These are phyloP conservation scores for Esperia sulphurella DNA, from an alignment of 2,888 invertebrate genomes.

Conservation along the genomic window DNA sequence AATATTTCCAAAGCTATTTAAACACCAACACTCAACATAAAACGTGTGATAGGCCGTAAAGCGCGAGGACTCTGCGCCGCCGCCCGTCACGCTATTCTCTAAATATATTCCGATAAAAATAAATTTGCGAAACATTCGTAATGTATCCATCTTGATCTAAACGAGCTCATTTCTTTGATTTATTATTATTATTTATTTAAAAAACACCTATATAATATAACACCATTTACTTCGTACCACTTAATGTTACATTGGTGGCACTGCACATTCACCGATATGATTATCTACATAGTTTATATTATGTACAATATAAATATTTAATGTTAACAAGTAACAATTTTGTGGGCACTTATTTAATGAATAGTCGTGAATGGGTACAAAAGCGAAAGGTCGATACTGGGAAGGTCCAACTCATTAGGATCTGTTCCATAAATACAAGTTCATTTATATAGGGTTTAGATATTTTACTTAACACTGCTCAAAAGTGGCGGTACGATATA, in stretches of 20 bases:
- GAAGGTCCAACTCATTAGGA: background rate
- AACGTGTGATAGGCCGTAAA: constrained; percentile 21
- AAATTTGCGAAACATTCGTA: constrained; percentile 13
- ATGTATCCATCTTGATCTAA: constrained; percentile 8
- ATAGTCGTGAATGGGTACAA: constrained; percentile 5
- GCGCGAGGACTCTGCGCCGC: constrained; percentile 7
- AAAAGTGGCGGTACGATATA: constrained; percentile 5
- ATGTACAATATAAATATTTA: constrained; percentile 20
- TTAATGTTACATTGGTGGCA: constrained; percentile 11
- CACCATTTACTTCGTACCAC: constrained; percentile 6
- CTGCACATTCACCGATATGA: constrained; percentile 15
- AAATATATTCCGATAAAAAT: constrained; percentile 13
- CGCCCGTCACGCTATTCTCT: constrained; percentile 5
- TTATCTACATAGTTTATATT: constrained; percentile 30
- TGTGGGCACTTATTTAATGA: constrained; percentile 1
- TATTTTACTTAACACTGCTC: constrained; percentile 1
- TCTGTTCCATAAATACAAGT: background rate
- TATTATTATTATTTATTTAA: constrained; percentile 2
- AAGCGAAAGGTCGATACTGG: background rate
- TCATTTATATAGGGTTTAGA: background rate
- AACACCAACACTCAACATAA: constrained; percentile 18
- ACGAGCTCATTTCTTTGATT: constrained; percentile 8
- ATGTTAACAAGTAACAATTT: constrained; percentile 9
- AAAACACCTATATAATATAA: constrained; percentile 17
- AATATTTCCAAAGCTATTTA: constrained; percentile 17